phyloP scores from a whole-genome alignment of 2,113 vertebrate genomes.

The Odocoileus virginianus region DNA sequence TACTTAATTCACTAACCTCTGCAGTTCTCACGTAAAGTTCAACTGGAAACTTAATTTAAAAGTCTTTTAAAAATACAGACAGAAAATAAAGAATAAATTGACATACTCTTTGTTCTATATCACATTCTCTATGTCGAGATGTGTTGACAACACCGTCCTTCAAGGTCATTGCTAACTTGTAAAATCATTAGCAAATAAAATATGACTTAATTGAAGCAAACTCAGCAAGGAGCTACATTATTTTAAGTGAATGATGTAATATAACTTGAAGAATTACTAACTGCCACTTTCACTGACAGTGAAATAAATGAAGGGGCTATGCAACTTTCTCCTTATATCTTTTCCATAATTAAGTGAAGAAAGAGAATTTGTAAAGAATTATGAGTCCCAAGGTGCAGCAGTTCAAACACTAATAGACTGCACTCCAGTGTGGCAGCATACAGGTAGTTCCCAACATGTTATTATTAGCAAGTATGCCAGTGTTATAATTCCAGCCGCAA shows the following conservation, averaged over 20 bases:
- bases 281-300: constrained; percentile 85
- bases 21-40: constrained; percentile 72
- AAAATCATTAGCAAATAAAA: constrained; percentile 92
- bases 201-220: constrained; percentile 90
- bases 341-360: constrained; percentile 90
- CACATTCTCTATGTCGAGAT: constrained; percentile 78
- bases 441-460: constrained; percentile 77
- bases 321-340: constrained; percentile 80
- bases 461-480: constrained; percentile 71
- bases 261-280: constrained; percentile 91
- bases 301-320: constrained; percentile 88
- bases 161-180: constrained; percentile 89
- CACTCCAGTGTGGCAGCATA: constrained; percentile 65
- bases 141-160: constrained; percentile 85
- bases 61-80: constrained; percentile 79
- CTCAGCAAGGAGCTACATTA: constrained; percentile 88
- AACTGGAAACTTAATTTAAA: constrained; percentile 80
- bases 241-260: constrained; percentile 91
- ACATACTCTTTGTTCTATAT: constrained; percentile 84
- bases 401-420: constrained; percentile 85
- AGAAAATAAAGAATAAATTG: constrained; percentile 79
- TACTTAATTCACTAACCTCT: constrained; percentile 78
- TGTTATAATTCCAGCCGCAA: constrained; percentile 61
- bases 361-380: constrained; percentile 86
- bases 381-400: constrained; percentile 83